These are phyloP conservation scores for Acanthosepion pharaonis DNA, from an alignment of 2,888 invertebrate species.

Conservation along the genomic window DNA sequence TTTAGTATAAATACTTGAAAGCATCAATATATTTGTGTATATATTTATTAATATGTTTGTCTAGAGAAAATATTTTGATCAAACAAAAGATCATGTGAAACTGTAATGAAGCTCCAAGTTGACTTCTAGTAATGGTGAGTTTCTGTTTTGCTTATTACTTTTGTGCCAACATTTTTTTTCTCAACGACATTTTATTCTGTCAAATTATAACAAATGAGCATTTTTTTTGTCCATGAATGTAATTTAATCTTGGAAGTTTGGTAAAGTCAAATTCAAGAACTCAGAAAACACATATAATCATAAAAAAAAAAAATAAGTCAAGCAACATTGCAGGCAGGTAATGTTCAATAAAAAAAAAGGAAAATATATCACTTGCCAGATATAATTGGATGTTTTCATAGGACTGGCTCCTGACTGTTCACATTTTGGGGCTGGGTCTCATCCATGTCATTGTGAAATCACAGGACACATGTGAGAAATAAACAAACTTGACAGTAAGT, in stretches of 20 bases:
- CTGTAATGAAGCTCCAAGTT: no score
- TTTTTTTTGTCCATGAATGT: background rate
- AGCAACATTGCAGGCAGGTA: background rate
- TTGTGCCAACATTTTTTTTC: background rate
- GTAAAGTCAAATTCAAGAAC: no score
- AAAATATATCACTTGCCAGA: background rate
- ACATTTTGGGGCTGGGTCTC: background rate
- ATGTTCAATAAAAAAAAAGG: background rate
- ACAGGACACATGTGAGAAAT: background rate
- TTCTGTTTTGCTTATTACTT: background rate
- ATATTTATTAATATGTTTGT: background rate
- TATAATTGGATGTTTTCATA: conserved; percentile 9
- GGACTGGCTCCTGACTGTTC: conserved; percentile 7
- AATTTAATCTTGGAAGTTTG: background rate
- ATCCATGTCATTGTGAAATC: background rate
- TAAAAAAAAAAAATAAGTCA: background rate
- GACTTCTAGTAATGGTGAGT: background rate
- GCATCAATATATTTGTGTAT: no score
- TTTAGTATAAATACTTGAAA: no score
- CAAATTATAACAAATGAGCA: background rate
- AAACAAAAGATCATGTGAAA: background rate
- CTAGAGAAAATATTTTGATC: background rate
- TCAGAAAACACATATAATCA: background rate
- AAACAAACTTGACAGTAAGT: background rate
- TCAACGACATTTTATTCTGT: background rate